phyloP scores from a whole-genome alignment of 2,113 vertebrate genomes.

The Hucho hucho region DNA sequence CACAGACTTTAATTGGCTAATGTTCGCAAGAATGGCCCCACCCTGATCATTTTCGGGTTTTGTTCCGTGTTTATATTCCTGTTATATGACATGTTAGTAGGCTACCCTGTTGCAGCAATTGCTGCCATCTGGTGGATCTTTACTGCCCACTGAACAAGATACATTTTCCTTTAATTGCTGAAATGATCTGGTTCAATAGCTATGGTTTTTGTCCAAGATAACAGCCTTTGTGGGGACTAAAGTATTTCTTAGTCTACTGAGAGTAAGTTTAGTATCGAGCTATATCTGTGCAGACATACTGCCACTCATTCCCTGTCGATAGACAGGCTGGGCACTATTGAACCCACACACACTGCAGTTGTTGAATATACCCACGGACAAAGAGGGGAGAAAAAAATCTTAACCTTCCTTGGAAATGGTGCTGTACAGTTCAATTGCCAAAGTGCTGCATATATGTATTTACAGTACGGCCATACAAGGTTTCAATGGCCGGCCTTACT shows the following conservation, averaged over 20 bases:
- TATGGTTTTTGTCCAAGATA: background rate
- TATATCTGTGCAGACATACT: conserved; percentile 13
- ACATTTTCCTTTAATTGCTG: conserved; percentile 11
- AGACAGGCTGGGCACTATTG: conserved; percentile 11
- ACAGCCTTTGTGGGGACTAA: background rate
- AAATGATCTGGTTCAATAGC: background rate
- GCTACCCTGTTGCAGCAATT: background rate
- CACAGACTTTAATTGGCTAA: too few species aligned
- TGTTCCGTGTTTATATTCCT: background rate
- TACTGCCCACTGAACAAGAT: background rate
- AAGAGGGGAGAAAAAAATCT: conserved; percentile 2
- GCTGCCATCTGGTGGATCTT: background rate
- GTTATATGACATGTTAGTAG: background rate
- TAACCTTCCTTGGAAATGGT: too few species aligned
- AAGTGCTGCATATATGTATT: too few species aligned
- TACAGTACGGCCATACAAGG: too few species aligned
- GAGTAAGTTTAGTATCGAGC: conserved; percentile 13
- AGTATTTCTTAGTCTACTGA: background rate
- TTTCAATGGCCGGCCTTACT: background rate
- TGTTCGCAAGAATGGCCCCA: too few species aligned
- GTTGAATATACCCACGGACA: background rate
- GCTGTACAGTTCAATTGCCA: too few species aligned
- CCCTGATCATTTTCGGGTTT: too few species aligned
- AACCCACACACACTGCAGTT: background rate
- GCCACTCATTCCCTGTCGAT: background rate